phyloP scores from a whole-genome alignment of 2,113 vertebrate genomes.

The Balaenoptera acutorostrata region DNA sequence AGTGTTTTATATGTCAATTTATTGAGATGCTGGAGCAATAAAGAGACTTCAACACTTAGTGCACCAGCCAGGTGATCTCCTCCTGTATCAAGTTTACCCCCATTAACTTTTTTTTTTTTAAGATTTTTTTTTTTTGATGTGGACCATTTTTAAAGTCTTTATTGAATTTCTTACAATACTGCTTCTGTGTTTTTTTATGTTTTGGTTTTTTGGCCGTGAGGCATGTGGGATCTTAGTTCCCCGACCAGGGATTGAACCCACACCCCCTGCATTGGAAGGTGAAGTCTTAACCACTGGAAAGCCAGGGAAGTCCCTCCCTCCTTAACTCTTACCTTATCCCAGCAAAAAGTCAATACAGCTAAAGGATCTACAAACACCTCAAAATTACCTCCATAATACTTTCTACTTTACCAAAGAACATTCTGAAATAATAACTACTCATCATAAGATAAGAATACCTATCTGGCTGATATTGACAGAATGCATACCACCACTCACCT shows the following conservation, averaged over 20 bases:
- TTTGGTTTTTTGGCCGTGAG: too few species aligned
- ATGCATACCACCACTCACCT: background rate
- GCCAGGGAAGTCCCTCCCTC: too few species aligned
- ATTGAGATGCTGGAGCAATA: background rate
- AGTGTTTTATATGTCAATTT: background rate
- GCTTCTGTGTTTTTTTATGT: too few species aligned
- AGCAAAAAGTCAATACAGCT: background rate
- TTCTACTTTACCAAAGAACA: background rate
- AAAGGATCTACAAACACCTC: background rate
- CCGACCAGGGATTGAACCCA: too few species aligned
- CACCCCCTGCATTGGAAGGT: too few species aligned
- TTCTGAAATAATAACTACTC: background rate
- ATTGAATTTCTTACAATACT: too few species aligned
- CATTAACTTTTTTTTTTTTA: background rate
- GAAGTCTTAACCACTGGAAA: too few species aligned
- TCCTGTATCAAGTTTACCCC: background rate
- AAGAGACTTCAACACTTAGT: background rate
- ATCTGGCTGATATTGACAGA: background rate
- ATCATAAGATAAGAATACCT: background rate
- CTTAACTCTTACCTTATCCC: background rate
- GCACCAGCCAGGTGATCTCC: background rate
- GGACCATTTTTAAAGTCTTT: too few species aligned
- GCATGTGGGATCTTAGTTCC: too few species aligned
- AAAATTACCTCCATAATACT: background rate
- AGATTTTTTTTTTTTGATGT: too few species aligned